Evolutionary conservation across 1,140 invertebrate species (phyloP), one percentile per base, ranked within the genome.

Genomic region (Plutomurus gul): DNA sequence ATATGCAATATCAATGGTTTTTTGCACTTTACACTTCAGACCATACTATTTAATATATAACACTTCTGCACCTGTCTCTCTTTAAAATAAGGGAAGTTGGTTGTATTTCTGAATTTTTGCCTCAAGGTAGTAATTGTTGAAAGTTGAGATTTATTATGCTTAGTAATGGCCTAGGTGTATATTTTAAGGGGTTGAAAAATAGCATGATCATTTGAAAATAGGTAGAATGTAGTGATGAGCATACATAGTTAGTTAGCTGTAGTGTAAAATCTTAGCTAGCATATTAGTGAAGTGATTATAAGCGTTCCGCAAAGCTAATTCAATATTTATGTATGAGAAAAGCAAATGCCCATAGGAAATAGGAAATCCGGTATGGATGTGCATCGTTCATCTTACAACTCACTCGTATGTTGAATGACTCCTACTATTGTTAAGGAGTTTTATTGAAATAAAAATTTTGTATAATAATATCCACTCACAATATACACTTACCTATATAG

Each of bases 261-360:
- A 51, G 5, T 22, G 27, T 33, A 33, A 65, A 65, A 65, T 36
- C 16, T 33, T 65, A 5, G n/a, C n/a, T n/a, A 33, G 25, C 25
- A 65, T 7, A 16, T 60, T 60, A 60, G 30, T 60, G 6, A 60
- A 43, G 39, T 10, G 7, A 25, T 30, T 65, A 27, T 13, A 36
- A 27, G 18, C 13, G 13, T 18, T 65, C 56, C 30, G 30, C 18
- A n/a, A 65, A 65, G 56, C n/a, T 25, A 20, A 65, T 10, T 65
- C 18, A 65, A 65, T 65, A 65, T 65, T 49, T n/a, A n/a, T 33
- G 56, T 65, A 65, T 65, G 56, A 65, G 56, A 65, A 65, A 65
- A 65, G 20, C 30, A 33, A 65, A 33, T 65, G 27, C 18, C 25
- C 22, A 46, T 72, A 39, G 70, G 70, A 72, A 72, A 72, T 40